phyloP scores from a whole-genome alignment of 2,113 vertebrate species.

The Dolichallabes microphthalmus region DNA sequence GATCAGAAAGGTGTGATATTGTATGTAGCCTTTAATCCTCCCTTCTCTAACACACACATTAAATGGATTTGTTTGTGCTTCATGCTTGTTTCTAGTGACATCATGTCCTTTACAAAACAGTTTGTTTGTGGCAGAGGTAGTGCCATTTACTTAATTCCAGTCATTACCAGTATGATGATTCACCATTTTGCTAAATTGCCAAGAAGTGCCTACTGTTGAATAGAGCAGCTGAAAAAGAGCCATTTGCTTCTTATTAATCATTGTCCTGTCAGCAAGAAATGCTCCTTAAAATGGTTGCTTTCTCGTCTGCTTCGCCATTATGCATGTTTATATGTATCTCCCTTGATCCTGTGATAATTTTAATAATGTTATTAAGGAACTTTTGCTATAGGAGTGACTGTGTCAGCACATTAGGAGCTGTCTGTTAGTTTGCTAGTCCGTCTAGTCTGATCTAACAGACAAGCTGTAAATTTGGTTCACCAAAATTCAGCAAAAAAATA shows the following conservation, averaged over 20 bases:
- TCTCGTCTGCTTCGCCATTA: not conserved
- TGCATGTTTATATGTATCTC: not conserved
- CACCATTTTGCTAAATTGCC: constrained; percentile 42
- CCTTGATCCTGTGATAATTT: not conserved
- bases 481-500: too few species aligned
- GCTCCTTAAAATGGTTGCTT: constrained; percentile 2
- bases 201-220: constrained; percentile 45
- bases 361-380: not conserved
- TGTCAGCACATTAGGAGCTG: not conserved
- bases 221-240: constrained; percentile 21
- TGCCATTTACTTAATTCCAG: constrained; percentile 44
- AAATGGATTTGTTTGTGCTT: constrained; percentile 5
- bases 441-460: too few species aligned
- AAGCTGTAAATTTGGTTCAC: too few species aligned
- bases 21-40: not conserved
- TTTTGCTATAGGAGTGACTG: not conserved
- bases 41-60: not conserved
- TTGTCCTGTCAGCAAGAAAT: constrained; percentile 26
- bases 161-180: constrained; percentile 47
- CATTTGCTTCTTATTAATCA: constrained; percentile 25
- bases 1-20: constrained; percentile 8
- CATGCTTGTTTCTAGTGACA: constrained; percentile 17
- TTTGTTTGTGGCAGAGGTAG: constrained; percentile 31
- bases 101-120: constrained; percentile 21
- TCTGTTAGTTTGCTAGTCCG: not conserved